Base-by-base conservation (phyloP, 2,797 vertebrate species). In the Anableps anableps region DNA sequence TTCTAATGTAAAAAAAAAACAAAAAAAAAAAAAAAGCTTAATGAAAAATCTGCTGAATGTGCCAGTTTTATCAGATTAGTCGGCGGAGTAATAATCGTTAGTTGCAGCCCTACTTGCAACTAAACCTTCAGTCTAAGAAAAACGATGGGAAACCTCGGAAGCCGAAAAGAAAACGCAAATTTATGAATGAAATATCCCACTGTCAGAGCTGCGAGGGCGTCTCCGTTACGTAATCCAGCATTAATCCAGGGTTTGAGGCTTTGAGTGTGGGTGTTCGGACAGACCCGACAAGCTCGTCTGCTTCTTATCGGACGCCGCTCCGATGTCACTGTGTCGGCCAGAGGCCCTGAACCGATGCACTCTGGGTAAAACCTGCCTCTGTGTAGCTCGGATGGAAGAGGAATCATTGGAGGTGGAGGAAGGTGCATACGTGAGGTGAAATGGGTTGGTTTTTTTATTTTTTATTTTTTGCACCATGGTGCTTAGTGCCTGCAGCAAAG, bases 401-500 rank as follows among this genome's bases (percentile, higher is more conserved):
- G 76, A 74, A 62, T 50, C 70, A 55, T 48, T 3, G 6, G 51
- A 60, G 17, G 53, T 62, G 53, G 72, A 72, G 13, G 83, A 60
- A 3, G 83, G 62, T 50, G 79, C 66, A 60, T 88, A 73, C 76
- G 62, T 76, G 77, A 75, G 82, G 66, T 34, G 74, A 75, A 50
- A 76, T 21, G 0, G 21, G 5, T 10, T 14, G 21, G 0, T 26
- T 6, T 13, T 21, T 26, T 11, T 62, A 21, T 16, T 4, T 29
- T 14, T 17, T 7, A 72, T 58, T 50, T 72, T 81, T 85, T 83
- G 89, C 80, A 85, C 88, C 78, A 3, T 71, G 88, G 94, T 93
- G 92, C 92, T 92, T 88, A 90, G 91, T 91, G 92, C 93, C 93
- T 94, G 91, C 90, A 88, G 91, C 87, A 85, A 76, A 62, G 21